These are phyloP conservation scores for Pungitius pungitius DNA, from an alignment of 2,113 vertebrate species.

Conservation along the genomic window DNA sequence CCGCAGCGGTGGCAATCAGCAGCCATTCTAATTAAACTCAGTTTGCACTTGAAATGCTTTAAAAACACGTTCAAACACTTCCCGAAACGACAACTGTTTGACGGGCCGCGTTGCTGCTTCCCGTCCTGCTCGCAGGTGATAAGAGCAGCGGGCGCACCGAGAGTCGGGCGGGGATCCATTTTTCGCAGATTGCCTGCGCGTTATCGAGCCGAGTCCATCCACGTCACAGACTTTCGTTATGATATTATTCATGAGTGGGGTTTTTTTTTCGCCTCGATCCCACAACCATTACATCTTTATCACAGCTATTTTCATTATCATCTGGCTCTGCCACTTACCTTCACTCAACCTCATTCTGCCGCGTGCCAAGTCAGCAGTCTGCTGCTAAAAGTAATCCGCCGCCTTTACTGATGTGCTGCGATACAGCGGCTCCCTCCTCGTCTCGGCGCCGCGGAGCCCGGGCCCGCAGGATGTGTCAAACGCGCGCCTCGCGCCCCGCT, in stretches of 20 bases:
- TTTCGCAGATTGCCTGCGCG: slow-evolving; percentile 56
- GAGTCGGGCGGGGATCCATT: slow-evolving; percentile 43
- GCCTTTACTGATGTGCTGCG: slow-evolving; percentile 69
- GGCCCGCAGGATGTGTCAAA: slow-evolving; percentile 49
- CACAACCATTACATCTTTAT: slow-evolving; percentile 78
- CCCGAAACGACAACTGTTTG: slow-evolving; percentile 66
- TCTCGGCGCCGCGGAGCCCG: slow-evolving; percentile 32
- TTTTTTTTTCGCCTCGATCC: slow-evolving; percentile 51
- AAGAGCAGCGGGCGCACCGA: slow-evolving; percentile 54
- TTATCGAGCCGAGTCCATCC: slow-evolving; percentile 59
- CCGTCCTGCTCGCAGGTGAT: slow-evolving; percentile 69
- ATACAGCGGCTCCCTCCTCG: slow-evolving; percentile 70
- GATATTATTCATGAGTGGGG: slow-evolving; percentile 69
- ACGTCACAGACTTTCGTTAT: slow-evolving; percentile 39
- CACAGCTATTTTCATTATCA: slow-evolving; percentile 76
- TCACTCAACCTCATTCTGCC: slow-evolving; percentile 67
- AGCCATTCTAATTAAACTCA: slow-evolving; percentile 71
- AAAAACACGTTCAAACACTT: slow-evolving; percentile 72
- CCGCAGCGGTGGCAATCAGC: slow-evolving; percentile 57
- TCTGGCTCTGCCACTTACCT: slow-evolving; percentile 61
- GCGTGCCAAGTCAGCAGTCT: slow-evolving; percentile 73
- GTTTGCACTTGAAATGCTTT: slow-evolving; percentile 71
- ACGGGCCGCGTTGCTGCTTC: slow-evolving; percentile 66
- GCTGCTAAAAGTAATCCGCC: slow-evolving; percentile 68
- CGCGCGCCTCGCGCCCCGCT: slow-evolving; percentile 63